These are phyloP conservation scores for Pelusios castaneus DNA, from an alignment of 2,113 vertebrate species.

Conservation along the genomic window DNA sequence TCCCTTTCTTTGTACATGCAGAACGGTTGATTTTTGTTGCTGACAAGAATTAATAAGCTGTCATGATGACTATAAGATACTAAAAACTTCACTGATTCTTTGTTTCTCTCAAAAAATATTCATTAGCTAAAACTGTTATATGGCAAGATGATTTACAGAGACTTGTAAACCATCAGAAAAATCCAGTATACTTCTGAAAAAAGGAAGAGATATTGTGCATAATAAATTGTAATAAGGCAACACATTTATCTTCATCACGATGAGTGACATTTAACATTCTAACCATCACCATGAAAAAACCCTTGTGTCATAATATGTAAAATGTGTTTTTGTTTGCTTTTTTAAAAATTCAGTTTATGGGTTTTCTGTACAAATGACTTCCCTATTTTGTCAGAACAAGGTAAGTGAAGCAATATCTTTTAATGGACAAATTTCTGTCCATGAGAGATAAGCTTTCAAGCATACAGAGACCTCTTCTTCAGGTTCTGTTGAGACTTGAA, in stretches of 20 bases:
- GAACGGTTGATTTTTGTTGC: background rate
- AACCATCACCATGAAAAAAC: background rate
- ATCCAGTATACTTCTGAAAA: background rate
- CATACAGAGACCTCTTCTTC: background rate
- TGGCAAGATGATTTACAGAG: background rate
- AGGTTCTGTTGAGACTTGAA: background rate
- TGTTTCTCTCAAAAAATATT: background rate
- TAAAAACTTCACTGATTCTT: background rate
- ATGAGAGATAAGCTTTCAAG: background rate
- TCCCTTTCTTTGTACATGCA: background rate
- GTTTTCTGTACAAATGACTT: background rate
- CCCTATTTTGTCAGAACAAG: background rate
- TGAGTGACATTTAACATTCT: background rate
- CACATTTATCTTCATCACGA: background rate
- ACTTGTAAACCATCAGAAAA: background rate
- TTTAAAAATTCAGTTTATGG: background rate
- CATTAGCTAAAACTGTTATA: background rate
- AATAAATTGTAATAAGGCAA: background rate
- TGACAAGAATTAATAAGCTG: background rate
- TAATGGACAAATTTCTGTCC: background rate
- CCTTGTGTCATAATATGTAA: fast-evolving
- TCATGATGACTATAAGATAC: background rate
- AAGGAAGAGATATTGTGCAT: background rate
- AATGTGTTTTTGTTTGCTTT: background rate
- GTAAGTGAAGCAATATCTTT: background rate